Evolutionary conservation across 1,140 invertebrate species (phyloP).

Genomic region (Drosophila equinoxialis): DNA sequence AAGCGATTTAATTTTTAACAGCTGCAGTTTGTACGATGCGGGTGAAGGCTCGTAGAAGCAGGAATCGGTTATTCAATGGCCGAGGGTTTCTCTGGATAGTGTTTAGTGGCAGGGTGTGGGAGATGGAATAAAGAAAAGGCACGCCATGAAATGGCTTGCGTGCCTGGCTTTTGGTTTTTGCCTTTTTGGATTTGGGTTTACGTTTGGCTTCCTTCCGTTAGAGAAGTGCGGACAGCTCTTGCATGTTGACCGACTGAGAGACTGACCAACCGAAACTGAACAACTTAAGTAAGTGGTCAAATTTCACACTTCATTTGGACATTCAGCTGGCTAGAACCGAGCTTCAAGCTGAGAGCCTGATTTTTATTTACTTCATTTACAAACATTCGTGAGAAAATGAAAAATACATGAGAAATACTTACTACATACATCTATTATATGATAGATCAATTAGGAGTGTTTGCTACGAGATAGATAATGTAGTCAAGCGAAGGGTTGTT

Average conservation of each 20-base stretch:
- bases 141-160: slow-evolving; percentile 26
- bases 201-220: slow-evolving; percentile 13
- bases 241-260: slow-evolving; percentile 20
- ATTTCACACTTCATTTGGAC: slow-evolving; percentile 66
- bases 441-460: too few relatives aligned
- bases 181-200: too few relatives aligned
- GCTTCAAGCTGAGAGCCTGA: not conserved
- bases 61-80: not conserved
- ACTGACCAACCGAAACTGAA: slow-evolving; percentile 14
- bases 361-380: slow-evolving; percentile 29
- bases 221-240: slow-evolving; percentile 4
- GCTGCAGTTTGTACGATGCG: slow-evolving; percentile 42
- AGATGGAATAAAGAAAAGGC: not conserved
- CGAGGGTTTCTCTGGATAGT: not conserved
- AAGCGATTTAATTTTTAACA: slow-evolving; percentile 76
- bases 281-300: slow-evolving; percentile 53
- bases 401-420: not conserved
- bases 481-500: too few relatives aligned
- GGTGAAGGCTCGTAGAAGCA: not conserved
- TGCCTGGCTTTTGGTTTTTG: slow-evolving; percentile 24
- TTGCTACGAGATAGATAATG: too few relatives aligned
- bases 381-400: slow-evolving; percentile 14
- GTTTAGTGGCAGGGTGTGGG: not conserved
- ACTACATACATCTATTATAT: not conserved
- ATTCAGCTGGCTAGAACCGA: not conserved